Conservation (phyloP, 2,113 vertebrate genomes). For the Corythaeola cristata region DNA sequence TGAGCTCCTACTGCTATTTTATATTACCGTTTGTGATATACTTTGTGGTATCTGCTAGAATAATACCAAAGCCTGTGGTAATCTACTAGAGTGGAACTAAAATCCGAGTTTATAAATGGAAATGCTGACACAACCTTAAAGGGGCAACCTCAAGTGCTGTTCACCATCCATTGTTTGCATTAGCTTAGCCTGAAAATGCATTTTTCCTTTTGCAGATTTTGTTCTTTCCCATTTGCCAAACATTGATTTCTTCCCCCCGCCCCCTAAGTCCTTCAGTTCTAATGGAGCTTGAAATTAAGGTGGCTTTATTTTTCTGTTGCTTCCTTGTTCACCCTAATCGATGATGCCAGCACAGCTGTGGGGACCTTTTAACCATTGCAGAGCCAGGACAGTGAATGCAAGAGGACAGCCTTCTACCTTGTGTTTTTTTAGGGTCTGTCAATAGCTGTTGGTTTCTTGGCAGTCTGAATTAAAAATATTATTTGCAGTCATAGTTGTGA, state of each 20-base stretch:
- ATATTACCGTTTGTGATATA: neutral
- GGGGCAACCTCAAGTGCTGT: conserved; percentile 37
- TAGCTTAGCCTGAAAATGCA: conserved; percentile 44
- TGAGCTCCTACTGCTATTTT: neutral
- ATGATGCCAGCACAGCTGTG: conserved; percentile 55
- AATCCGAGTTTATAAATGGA: conserved; percentile 53
- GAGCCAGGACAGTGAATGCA: neutral
- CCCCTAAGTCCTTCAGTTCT: conserved; percentile 64
- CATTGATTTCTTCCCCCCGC: conserved; percentile 45
- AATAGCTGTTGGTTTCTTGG: neutral
- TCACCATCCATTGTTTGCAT: conserved; percentile 20
- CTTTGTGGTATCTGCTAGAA: conserved; percentile 13
- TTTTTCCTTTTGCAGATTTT: conserved; percentile 58
- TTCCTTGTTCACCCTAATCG: conserved; percentile 59
- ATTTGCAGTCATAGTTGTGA: neutral
- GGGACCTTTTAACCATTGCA: conserved; percentile 55
- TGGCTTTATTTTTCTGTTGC: conserved; percentile 40
- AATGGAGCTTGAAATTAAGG: conserved; percentile 74
- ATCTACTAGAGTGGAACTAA: conserved; percentile 35
- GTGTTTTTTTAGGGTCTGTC: neutral
- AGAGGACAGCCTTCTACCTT: neutral
- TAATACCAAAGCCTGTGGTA: conserved; percentile 7
- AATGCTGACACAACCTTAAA: conserved; percentile 61
- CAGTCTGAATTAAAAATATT: neutral
- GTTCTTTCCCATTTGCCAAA: conserved; percentile 61